phyloP scores from a whole-genome alignment of 2,888 invertebrate species.

The Zaprionus lineosus region DNA sequence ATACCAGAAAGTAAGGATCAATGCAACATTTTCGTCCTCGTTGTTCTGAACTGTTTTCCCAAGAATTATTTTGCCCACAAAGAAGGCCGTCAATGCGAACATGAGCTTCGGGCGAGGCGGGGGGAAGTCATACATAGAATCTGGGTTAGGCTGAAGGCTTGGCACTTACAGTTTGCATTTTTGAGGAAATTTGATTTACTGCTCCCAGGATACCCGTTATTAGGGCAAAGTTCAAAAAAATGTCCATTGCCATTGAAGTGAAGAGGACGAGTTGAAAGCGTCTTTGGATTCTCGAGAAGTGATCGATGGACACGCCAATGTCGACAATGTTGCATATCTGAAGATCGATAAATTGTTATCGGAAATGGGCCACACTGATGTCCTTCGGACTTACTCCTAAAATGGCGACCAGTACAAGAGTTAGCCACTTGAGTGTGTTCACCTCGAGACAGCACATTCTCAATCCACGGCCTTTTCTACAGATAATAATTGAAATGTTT shows the following conservation, averaged over 20 bases:
- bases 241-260: slow-evolving; percentile 14
- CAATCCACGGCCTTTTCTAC: too few species aligned
- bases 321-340: slow-evolving; percentile 21
- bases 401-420: neutral
- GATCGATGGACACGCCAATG: neutral
- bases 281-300: neutral
- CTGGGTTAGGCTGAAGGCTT: too few species aligned
- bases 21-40: neutral
- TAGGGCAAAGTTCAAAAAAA: slow-evolving; percentile 9
- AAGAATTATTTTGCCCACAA: slow-evolving; percentile 27
- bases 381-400: slow-evolving; percentile 24
- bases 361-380: neutral
- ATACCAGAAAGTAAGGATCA: slow-evolving; percentile 12
- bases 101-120: slow-evolving; percentile 15
- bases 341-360: neutral
- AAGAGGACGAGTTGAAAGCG: neutral
- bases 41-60: neutral
- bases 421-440: neutral
- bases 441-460: slow-evolving; percentile 24
- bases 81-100: slow-evolving; percentile 11
- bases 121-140: too few species aligned
- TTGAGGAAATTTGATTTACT: neutral
- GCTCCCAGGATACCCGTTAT: slow-evolving; percentile 26
- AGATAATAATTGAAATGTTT: too few species aligned
- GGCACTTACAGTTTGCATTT: slow-evolving; percentile 28